These are phyloP conservation scores for Pseudoips prasinana DNA, from an alignment of 2,888 invertebrate species.

Conservation along the genomic window DNA sequence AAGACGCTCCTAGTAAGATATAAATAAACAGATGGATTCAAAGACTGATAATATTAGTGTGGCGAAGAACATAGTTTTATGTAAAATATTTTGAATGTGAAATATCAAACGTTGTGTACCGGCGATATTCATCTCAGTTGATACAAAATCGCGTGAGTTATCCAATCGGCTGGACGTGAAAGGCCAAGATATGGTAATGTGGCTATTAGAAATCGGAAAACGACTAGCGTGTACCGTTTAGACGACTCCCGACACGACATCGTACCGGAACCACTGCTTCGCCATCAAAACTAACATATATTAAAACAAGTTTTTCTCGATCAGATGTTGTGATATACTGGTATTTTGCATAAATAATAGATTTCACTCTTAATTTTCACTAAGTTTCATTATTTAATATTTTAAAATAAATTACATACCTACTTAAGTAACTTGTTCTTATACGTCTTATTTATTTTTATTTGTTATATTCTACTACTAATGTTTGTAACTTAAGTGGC, in stretches of 20 bases:
- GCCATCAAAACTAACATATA: constrained; percentile 30
- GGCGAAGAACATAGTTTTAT: no score
- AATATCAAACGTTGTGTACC: no score
- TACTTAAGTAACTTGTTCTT: no score
- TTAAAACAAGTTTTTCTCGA: constrained; percentile 26
- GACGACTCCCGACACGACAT: constrained; percentile 33
- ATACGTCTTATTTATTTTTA: no score
- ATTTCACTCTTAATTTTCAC: constrained; percentile 31
- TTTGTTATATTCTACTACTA: no score
- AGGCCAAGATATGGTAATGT: constrained; percentile 73
- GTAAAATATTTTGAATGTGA: no score
- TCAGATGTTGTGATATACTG: constrained; percentile 30
- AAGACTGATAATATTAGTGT: no score
- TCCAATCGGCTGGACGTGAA: constrained; percentile 63
- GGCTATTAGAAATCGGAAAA: constrained; percentile 70
- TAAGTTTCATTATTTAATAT: constrained; percentile 14
- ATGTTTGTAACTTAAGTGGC: no score
- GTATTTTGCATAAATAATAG: constrained; percentile 18
- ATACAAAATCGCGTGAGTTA: constrained; percentile 52
- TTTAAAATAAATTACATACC: no score
- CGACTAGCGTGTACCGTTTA: constrained; percentile 42
- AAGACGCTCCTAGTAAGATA: no score
- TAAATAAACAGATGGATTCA: no score
- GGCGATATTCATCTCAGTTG: constrained; percentile 6
- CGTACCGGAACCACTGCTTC: constrained; percentile 37